Base-by-base conservation (phyloP, 2,113 vertebrate genomes). In the Chlamydotis undulata region DNA sequence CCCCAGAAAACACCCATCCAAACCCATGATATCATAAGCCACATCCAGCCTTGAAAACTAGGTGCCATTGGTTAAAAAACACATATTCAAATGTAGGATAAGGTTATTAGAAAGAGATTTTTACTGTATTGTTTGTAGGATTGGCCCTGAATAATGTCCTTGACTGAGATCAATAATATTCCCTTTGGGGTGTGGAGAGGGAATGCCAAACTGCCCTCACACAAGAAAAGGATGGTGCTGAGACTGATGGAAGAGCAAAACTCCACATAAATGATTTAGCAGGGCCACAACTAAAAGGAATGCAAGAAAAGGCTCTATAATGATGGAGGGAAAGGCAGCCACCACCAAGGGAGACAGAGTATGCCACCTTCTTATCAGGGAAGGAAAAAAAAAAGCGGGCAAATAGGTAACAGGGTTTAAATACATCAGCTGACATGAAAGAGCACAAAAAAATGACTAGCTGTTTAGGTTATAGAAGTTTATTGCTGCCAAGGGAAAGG, bases 241-340 rank as follows among this genome's bases (percentile, higher is more conserved):
- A 85, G 43, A 56, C 61, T 79, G 55, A 60, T 67, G 61, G 49
- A 71, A 17, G 45, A 84, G 12, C 9, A 83, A 93, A 82, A 28
- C 35, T 69, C 13, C 15, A 33, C 31, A 68, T 43, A 87, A 86
- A 91, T 50, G 9, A 67, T 94, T 85, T 65, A 87, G 13, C 24
- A 69, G 17, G 25, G 22, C 5, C 45, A 83, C 19, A 53, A 10
- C 10, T 50, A 45, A 80, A 80, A 91, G 19, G 17, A 89, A 7
- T 19, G 24, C 29, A 87, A 43, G 43, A 56, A 75, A 89, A 91
- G 7, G 13, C 14, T 69, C n/a, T 77, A 0, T 50, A 71, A 45
- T 2, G 7, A 28, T 33, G 6, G 5, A 1, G 9, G 1, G 3
- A 45, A 70, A 80, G 68, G 14, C n/a, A 75, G 7, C 4, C 24